Percentiles rank a stretch among this genome's conserved stretches.
Conservation (phyloP, 2,888 invertebrate species). For the Drosophila meridiana region DNA sequence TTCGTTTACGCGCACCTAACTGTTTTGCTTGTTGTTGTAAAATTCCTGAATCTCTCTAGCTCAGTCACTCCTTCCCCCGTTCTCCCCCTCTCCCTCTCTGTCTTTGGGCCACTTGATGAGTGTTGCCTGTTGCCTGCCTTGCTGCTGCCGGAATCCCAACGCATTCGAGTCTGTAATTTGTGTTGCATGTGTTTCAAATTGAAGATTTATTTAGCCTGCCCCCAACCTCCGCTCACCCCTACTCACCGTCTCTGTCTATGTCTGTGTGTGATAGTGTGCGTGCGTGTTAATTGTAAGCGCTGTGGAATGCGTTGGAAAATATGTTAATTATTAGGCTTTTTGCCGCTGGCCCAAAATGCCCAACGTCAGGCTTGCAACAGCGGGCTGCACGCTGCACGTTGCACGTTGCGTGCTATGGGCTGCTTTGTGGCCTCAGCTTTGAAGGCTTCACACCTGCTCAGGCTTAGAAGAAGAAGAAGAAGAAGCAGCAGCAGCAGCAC, state of each 20-base stretch:
- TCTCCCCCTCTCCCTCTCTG: neutral
- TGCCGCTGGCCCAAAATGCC: slow-evolving; percentile 52
- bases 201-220: slow-evolving; percentile 73
- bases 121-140: slow-evolving; percentile 35
- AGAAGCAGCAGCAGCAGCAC: slow-evolving; percentile 16
- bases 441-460: slow-evolving; percentile 42
- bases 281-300: slow-evolving; percentile 82
- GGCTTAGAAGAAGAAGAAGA: slow-evolving; percentile 24
- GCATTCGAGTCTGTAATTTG: slow-evolving; percentile 75
- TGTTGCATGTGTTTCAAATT: slow-evolving; percentile 82
- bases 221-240: slow-evolving; percentile 1
- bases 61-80: neutral
- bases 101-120: slow-evolving; percentile 66
- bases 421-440: slow-evolving; percentile 16
- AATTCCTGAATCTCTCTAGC: slow-evolving; percentile 53
- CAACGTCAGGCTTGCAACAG: slow-evolving; percentile 26
- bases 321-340: slow-evolving; percentile 78
- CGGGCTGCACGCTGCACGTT: slow-evolving; percentile 25
- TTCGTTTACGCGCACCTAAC: slow-evolving; percentile 1
- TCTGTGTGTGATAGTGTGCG: slow-evolving; percentile 41
- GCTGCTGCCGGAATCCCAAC: slow-evolving; percentile 57
- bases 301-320: slow-evolving; percentile 81
- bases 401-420: slow-evolving; percentile 22
- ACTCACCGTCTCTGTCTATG: neutral
- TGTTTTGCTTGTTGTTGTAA: slow-evolving; percentile 48